These are phyloP conservation scores for Passer domesticus DNA, from an alignment of 2,113 vertebrate species.

Conservation along the genomic window DNA sequence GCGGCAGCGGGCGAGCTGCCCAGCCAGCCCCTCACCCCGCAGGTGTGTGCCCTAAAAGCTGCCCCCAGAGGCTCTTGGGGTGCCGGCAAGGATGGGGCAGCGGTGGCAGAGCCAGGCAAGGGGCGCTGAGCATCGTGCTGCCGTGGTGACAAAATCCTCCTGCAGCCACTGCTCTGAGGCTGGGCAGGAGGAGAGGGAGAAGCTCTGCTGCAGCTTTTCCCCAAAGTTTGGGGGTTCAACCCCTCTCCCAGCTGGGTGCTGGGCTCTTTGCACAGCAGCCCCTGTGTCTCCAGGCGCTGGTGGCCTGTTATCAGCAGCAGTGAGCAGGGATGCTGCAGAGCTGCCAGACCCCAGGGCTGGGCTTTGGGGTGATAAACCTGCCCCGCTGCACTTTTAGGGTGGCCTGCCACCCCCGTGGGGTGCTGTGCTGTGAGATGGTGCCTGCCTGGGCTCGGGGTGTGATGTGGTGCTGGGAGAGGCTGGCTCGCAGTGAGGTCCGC, in stretches of 20 bases:
- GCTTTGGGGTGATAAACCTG: background rate
- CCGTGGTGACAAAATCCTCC: background rate
- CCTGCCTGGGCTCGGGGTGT: background rate
- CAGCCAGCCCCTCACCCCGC: background rate
- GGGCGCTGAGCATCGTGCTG: background rate
- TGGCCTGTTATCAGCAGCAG: background rate
- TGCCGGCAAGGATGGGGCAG: accelerated
- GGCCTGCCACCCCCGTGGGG: accelerated
- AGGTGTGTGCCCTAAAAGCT: background rate
- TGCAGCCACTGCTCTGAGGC: background rate
- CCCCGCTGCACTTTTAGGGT: background rate
- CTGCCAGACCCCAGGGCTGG: background rate
- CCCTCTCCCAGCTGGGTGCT: background rate
- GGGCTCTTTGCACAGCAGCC: background rate
- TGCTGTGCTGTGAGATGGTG: background rate
- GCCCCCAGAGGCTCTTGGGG: accelerated
- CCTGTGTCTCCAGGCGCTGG: accelerated
- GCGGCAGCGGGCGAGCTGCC: background rate
- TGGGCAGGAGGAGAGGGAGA: background rate
- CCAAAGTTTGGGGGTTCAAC: background rate
- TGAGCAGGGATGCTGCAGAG: background rate
- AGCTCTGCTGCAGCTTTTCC: background rate
- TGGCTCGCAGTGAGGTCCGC: background rate
- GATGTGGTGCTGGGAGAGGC: background rate
- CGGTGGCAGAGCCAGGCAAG: background rate